Conservation (phyloP, 2,888 invertebrate genomes). For the Andrena minutula region DNA sequence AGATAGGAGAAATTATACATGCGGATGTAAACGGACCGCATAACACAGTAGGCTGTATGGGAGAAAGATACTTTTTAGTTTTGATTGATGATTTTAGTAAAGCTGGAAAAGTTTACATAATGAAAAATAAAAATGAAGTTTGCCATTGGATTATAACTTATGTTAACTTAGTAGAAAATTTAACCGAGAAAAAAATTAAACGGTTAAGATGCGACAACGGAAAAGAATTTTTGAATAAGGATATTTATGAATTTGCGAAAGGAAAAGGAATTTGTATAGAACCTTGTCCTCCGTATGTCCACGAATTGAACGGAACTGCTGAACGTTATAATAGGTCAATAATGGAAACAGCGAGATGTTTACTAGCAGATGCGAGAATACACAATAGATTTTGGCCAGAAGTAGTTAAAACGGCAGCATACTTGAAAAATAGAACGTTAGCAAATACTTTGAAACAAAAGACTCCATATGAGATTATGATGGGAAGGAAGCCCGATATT, state of each 20-base stretch:
- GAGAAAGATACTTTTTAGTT: slow-evolving; percentile 28
- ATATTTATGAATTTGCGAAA: neutral
- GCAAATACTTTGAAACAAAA: neutral
- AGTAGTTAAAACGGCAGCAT: slow-evolving; percentile 34
- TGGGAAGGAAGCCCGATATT: neutral
- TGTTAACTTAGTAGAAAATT: slow-evolving; percentile 7
- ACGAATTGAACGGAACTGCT: neutral
- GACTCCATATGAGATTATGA: slow-evolving; percentile 13
- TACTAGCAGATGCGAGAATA: neutral
- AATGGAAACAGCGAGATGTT: slow-evolving; percentile 22
- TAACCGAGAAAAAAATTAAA: slow-evolving; percentile 17
- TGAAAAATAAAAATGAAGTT: slow-evolving; percentile 17
- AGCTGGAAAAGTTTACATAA: slow-evolving; percentile 4
- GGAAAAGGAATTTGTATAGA: neutral
- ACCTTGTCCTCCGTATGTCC: too few species aligned
- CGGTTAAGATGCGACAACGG: slow-evolving; percentile 29
- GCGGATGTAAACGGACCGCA: slow-evolving; percentile 27
- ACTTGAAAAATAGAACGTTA: slow-evolving; percentile 23
- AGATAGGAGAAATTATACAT: slow-evolving; percentile 30
- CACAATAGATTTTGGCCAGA: slow-evolving; percentile 18
- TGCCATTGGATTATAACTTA: slow-evolving; percentile 7
- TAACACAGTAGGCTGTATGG: neutral
- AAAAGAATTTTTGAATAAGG: slow-evolving; percentile 9
- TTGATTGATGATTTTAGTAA: slow-evolving; percentile 40
- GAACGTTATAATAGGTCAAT: slow-evolving; percentile 14